Evolutionary conservation across 2,113 vertebrate species (phyloP).

Genomic region (Protobothrops mucrosquamatus): DNA sequence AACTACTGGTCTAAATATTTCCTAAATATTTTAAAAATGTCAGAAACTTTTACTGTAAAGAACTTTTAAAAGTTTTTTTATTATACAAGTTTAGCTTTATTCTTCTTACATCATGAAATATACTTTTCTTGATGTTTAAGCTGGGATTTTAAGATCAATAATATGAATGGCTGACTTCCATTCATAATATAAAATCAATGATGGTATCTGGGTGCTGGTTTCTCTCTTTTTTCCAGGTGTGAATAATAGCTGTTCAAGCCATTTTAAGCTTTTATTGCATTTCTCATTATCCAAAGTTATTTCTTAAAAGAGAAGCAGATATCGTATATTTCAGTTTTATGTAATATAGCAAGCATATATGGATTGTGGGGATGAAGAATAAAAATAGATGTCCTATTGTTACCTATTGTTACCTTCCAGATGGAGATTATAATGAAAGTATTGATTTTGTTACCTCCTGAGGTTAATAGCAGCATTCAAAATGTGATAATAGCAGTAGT

Average conservation of each 20-base stretch:
- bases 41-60: not conserved
- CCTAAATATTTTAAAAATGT: not conserved
- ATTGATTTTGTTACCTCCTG: not conserved
- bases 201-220: not conserved
- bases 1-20: not conserved
- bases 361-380: not conserved
- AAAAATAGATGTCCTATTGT: not conserved
- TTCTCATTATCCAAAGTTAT: not conserved
- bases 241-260: not conserved
- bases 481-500: not conserved
- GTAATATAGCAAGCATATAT: not conserved
- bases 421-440: not conserved
- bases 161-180: not conserved
- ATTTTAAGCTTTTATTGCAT: not conserved
- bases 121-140: not conserved
- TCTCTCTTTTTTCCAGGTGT: not conserved
- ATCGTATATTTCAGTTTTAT: not conserved
- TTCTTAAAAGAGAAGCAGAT: not conserved
- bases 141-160: not conserved
- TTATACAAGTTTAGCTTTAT: not conserved
- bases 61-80: not conserved
- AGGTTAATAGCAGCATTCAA: not conserved
- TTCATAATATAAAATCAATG: not conserved
- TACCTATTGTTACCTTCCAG: not conserved
- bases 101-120: not conserved